These are phyloP conservation scores for Alligator sinensis DNA, from an alignment of 2,113 vertebrate species.

Conservation along the genomic window DNA sequence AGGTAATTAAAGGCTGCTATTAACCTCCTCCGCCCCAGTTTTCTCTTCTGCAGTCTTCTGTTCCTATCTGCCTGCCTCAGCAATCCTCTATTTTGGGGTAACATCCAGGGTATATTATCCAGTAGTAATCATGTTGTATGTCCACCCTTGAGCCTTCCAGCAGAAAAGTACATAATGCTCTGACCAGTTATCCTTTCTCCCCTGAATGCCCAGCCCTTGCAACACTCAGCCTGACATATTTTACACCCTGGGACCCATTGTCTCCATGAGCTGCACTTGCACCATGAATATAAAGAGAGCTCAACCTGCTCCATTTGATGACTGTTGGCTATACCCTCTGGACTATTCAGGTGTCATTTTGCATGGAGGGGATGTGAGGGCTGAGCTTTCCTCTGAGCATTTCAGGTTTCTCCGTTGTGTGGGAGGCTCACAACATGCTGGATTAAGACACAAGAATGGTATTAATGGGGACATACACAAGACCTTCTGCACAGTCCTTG, in stretches of 20 bases:
- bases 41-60: no score
- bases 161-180: neutral
- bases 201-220: neutral
- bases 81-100: no score
- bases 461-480: constrained; percentile 43
- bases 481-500: constrained; percentile 58
- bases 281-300: neutral
- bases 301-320: neutral
- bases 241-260: neutral
- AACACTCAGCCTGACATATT: neutral
- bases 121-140: neutral
- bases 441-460: neutral
- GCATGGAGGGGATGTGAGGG: neutral
- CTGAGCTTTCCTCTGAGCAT: neutral
- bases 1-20: no score
- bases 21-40: no score
- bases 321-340: neutral
- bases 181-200: neutral
- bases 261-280: neutral
- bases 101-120: no score
- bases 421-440: neutral
- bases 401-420: neutral
- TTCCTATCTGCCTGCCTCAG: no score
- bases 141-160: neutral
- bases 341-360: neutral